Base-by-base conservation (phyloP, 2,797 vertebrate genomes). In the Eulemur albifrons region DNA sequence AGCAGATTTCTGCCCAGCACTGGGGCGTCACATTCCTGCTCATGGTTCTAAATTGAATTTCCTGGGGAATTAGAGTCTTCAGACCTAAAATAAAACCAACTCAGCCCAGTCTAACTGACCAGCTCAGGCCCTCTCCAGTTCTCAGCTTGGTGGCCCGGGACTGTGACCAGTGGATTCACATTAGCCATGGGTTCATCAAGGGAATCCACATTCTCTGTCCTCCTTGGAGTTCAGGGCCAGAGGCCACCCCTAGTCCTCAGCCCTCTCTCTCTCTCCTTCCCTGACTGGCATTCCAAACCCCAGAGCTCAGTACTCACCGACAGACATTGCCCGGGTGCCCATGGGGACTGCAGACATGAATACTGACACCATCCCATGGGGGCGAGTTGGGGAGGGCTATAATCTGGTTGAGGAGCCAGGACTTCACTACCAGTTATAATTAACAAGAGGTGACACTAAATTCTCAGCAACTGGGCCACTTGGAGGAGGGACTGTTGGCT, bases 41-140 rank as follows among this genome's bases (percentile, higher is more conserved):
- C 96, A 97, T 95, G 96, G 96, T 96, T 98, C 98, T 96, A 79
- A 98, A 97, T 97, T 98, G 91, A 98, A 98, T 98, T 98, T 98
- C 98, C 97, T 98, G 97, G 98, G 98, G 97, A 98, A 97, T 96
- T 80, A 32, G 90, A 97, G 59, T 79, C 95, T 94, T 97, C 38
- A 50, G 86, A 96, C 75, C 70, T 94, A 97, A 97, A 96, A 96
- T 97, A 94, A 97, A 96, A 92, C 35, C 72, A 93, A 82, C 65
- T 18, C 2, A 30, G 86, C 61, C 80, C 95, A 88, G 43, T 79
- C 80, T 81, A 65, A 76, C 59, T 2, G 25, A 75, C 75, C 75
- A 69, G 43, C 69, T 88, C 77, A n/a, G 54, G 48, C 73, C 54
- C 54, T 65, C 65, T 54, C 52, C n/a, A 48, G 80, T 30, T 72